Evolutionary conservation across 2,797 vertebrate genomes (phyloP), one percentile per base, ranked within the genome.

Genomic region (Parotocinclus haroldoi): DNA sequence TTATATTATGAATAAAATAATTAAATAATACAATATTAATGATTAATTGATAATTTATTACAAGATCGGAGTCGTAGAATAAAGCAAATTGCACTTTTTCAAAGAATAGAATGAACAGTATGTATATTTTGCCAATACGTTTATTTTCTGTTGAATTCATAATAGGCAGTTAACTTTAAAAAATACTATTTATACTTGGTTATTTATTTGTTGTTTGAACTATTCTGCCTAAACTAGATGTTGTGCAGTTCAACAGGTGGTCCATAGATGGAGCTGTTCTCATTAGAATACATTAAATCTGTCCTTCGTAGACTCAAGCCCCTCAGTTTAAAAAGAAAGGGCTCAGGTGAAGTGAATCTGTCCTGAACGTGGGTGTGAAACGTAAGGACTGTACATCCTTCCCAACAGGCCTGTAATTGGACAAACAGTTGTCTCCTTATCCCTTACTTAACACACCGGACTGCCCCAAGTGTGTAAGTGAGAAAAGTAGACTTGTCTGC

Each of bases 191-290:
- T 42, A 3, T 42, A 42, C 7, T 42, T 4, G 40, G 40, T 42
- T 27, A 27, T 27, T 27, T 27, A 27, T 27, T 27, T 27, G 27
- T 27, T 27, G n/a, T 27, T 27, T 27, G 2, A 27, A 2, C 27
- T 27, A 5, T 27, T 27, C 27, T 2, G 27, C 27, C 2, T 27
- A 27, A 27, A 16, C 8, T 50, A 7, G 14, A 50, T 6, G 10
- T 10, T 49, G 10, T 91, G 90, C 84, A 89, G 86, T 91, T 89
- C 86, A 89, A 90, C 86, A 90, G 88, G 88, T 90, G 85, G 85
- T 87, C 89, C 77, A 87, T 89, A 91, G 90, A 90, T 90, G 89
- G 89, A 86, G 90, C 90, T 90, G 82, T 89, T 90, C 84, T 89
- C 89, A 90, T 90, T 89, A 89, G 84, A 90, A 88, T 89, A 73